A percentile compares a stretch with the other conserved stretches of the same genome.
Evolutionary conservation across 1,140 invertebrate genomes (phyloP).

Genomic region (Bombus balteatus): DNA sequence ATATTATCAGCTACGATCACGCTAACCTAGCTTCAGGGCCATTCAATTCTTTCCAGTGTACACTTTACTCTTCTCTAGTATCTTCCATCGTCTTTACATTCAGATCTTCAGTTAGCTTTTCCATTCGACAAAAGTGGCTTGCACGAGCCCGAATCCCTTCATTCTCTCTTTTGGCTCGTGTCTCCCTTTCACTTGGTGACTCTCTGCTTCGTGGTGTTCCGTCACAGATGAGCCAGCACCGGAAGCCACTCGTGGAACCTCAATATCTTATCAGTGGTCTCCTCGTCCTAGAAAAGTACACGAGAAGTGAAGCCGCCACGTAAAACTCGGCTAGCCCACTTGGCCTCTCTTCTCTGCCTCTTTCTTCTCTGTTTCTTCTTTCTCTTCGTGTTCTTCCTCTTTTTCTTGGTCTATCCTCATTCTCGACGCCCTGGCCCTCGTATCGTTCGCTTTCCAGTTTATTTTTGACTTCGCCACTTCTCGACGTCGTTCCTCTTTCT

Average conservation of each 20-base stretch:
- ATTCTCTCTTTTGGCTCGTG: neutral
- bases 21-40: neutral
- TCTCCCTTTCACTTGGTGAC: constrained; percentile 20
- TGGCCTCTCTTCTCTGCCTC: neutral
- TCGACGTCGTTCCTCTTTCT: constrained; percentile 7
- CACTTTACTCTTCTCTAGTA: neutral
- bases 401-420: neutral
- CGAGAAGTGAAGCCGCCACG: neutral
- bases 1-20: neutral
- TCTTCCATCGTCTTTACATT: neutral
- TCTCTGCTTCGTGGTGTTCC: neutral
- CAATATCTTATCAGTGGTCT: constrained; percentile 42
- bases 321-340: neutral
- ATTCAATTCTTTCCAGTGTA: neutral
- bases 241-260: constrained; percentile 40
- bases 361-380: neutral
- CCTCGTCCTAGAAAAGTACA: constrained; percentile 24
- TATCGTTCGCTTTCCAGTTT: constrained; percentile 27
- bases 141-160: neutral
- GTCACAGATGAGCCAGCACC: constrained; percentile 43
- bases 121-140: constrained; percentile 23
- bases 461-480: constrained; percentile 26
- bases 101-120: constrained; percentile 21
- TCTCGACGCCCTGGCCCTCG: neutral
- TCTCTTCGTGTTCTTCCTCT: neutral